phyloP scores from a whole-genome alignment of 2,113 vertebrate species.

The Tretioscincus oriximinensis region DNA sequence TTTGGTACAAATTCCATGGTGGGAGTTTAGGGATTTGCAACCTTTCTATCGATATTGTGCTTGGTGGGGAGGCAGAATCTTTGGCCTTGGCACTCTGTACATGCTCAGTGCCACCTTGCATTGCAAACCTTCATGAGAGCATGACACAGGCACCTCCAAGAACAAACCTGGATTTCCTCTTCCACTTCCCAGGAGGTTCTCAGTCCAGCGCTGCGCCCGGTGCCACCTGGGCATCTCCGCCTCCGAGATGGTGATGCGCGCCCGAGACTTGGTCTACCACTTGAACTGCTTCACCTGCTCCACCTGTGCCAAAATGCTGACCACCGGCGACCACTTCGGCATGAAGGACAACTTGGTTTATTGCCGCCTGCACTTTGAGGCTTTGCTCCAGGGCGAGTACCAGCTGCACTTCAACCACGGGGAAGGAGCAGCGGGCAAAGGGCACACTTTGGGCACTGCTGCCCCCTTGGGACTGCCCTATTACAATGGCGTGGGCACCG shows the following conservation, averaged over 20 bases:
- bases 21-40: not conserved
- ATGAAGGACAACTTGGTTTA: conserved; percentile 99
- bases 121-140: not conserved
- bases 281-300: conserved; percentile 98
- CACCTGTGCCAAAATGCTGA: conserved; percentile 98
- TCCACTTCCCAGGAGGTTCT: conserved; percentile 89
- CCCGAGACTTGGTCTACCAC: conserved; percentile 97
- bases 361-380: conserved; percentile 98
- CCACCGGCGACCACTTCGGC: conserved; percentile 98
- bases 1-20: not conserved
- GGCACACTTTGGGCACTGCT: conserved; percentile 79
- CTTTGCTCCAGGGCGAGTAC: conserved; percentile 96
- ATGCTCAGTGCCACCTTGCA: not conserved
- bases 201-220: conserved; percentile 96
- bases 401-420: conserved; percentile 92
- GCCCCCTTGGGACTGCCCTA: conserved; percentile 93
- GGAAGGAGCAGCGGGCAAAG: conserved; percentile 89
- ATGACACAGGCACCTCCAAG: not conserved
- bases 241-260: conserved; percentile 99
- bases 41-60: too few relatives aligned
- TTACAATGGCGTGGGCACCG: conserved; percentile 96
- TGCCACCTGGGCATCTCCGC: conserved; percentile 99
- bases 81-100: not conserved
- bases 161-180: conserved; percentile 14
- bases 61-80: too few relatives aligned